Conservation (phyloP, 2,113 vertebrate genomes). For the Myocastor coypus region DNA sequence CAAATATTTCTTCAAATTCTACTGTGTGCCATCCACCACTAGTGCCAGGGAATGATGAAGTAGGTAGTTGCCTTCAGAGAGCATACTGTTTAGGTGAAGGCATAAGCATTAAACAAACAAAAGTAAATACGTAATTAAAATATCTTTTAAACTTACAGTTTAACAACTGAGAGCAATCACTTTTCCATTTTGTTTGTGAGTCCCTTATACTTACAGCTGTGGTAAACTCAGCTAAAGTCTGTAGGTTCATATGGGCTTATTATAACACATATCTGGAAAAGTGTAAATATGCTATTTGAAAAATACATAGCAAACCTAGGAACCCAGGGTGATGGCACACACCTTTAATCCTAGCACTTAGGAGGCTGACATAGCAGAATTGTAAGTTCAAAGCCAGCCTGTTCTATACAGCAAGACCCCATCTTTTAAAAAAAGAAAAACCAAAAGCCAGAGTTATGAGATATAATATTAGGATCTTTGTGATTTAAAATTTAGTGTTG, state of each 20-base stretch:
- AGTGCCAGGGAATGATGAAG: neutral
- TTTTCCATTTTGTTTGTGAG: neutral
- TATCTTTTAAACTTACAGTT: neutral
- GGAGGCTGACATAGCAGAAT: neutral
- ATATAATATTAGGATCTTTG: neutral
- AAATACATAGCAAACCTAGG: neutral
- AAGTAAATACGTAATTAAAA: neutral
- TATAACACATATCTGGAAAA: neutral
- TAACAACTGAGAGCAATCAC: neutral
- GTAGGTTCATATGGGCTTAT: neutral
- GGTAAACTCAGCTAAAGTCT: neutral
- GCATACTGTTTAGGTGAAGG: neutral
- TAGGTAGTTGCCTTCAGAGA: neutral
- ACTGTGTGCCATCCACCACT: neutral
- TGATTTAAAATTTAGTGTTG: neutral
- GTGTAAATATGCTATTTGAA: neutral
- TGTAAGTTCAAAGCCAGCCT: neutral
- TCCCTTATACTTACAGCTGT: neutral
- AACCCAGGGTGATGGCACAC: neutral
- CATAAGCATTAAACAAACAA: neutral
- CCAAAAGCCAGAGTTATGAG: neutral
- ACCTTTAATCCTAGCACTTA: neutral
- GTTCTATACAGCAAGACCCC: neutral
- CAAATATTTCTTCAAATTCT: neutral
- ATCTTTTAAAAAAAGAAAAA: neutral